Evolutionary conservation across 2,113 vertebrate species (phyloP).

Genomic region (Prinia subflava): DNA sequence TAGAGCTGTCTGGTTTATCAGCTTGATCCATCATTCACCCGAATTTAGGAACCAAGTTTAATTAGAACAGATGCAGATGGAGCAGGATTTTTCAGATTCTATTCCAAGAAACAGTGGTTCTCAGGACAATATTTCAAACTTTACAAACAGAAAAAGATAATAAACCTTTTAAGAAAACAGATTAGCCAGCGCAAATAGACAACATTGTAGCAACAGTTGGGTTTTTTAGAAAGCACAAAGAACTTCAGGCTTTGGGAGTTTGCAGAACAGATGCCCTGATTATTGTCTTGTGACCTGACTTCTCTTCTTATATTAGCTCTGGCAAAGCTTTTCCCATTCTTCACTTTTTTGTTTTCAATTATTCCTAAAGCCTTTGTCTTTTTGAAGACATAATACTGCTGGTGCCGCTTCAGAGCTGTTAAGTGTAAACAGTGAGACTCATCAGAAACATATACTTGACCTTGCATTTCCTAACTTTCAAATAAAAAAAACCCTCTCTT

Average conservation of each 20-base stretch:
- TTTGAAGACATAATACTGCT: neutral
- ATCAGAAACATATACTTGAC: neutral
- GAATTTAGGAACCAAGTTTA: neutral
- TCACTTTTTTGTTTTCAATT: neutral
- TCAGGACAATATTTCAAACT: neutral
- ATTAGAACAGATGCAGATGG: neutral
- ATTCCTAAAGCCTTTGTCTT: neutral
- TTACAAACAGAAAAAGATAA: neutral
- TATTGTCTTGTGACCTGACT: neutral
- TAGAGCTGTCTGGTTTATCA: neutral
- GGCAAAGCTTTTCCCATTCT: neutral
- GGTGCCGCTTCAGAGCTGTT: neutral
- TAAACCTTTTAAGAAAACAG: neutral
- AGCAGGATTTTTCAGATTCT: neutral
- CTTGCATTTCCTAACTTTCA: neutral
- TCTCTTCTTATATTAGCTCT: neutral
- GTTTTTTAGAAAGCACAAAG: neutral
- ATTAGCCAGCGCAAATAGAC: neutral
- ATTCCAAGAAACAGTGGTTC: neutral
- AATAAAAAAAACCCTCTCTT: neutral
- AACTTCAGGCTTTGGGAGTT: accelerated
- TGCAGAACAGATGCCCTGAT: neutral
- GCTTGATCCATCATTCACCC: neutral
- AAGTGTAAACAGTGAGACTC: neutral
- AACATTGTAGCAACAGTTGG: neutral